phyloP scores from a whole-genome alignment of 2,113 vertebrate species.

The Microtus pennsylvanicus region DNA sequence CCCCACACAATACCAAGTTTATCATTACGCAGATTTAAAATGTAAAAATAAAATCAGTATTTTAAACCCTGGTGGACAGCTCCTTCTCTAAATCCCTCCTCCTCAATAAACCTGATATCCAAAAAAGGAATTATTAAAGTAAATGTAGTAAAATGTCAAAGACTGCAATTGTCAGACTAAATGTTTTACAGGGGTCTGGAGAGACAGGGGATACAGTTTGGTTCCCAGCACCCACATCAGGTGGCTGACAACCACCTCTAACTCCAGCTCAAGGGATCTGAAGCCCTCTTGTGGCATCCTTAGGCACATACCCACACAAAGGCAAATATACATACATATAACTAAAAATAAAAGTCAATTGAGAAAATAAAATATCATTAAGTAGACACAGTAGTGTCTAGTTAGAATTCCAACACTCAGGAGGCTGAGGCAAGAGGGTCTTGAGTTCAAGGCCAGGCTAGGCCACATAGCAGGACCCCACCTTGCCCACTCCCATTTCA shows the following conservation, averaged over 20 bases:
- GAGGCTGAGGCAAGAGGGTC: not conserved
- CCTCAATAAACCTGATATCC: not conserved
- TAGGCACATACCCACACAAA: too few relatives aligned
- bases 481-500: not conserved
- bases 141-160: not conserved
- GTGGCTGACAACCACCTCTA: not conserved
- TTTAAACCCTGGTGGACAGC: conserved; percentile 20
- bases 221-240: not conserved
- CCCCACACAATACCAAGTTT: conserved; percentile 49
- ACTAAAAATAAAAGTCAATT: not conserved
- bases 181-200: not conserved
- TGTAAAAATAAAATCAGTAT: conserved; percentile 54
- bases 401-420: not conserved
- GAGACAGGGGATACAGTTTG: not conserved
- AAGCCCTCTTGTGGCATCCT: not conserved
- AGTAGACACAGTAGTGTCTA: not conserved
- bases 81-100: not conserved
- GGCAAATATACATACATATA: not conserved
- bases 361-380: not conserved
- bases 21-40: conserved; percentile 42
- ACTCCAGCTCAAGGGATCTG: not conserved
- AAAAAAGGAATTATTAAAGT: not conserved
- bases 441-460: not conserved
- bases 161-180: not conserved
- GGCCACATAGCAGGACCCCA: not conserved